phyloP scores from a whole-genome alignment of 2,888 invertebrate genomes.

The Agrotis puta region DNA sequence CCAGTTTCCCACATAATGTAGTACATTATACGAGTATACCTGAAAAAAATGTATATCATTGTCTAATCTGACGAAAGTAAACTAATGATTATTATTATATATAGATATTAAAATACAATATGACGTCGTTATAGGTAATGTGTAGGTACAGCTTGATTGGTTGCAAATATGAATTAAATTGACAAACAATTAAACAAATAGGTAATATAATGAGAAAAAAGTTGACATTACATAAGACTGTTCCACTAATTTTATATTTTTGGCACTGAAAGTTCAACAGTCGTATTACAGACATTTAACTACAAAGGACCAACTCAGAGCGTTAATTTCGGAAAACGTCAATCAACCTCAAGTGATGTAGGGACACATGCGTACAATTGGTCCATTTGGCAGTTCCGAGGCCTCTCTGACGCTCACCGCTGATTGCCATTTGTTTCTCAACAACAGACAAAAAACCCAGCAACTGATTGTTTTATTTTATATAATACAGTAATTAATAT shows the following conservation, averaged over 20 bases:
- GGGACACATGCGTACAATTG: slow-evolving; percentile 64
- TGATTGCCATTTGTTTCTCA: slow-evolving; percentile 49
- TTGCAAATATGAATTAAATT: too few species aligned
- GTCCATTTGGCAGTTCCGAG: slow-evolving; percentile 66
- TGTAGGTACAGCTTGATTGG: too few species aligned
- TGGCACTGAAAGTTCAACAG: background rate
- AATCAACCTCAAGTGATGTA: slow-evolving; percentile 42
- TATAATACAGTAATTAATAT: slow-evolving; percentile 18
- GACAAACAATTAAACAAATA: too few species aligned
- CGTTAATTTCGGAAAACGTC: slow-evolving; percentile 68
- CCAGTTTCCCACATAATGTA: too few species aligned
- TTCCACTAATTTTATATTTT: background rate
- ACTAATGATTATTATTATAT: too few species aligned
- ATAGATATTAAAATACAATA: too few species aligned
- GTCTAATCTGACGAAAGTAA: too few species aligned
- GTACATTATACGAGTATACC: too few species aligned
- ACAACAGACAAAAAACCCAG: slow-evolving; percentile 25
- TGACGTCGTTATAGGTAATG: too few species aligned
- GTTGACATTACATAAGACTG: too few species aligned
- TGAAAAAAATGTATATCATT: too few species aligned
- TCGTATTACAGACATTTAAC: background rate
- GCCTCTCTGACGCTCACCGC: slow-evolving; percentile 52
- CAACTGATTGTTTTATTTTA: slow-evolving; percentile 6
- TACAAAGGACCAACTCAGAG: slow-evolving; percentile 35
- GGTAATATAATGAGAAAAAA: too few species aligned